Evolutionary conservation across 2,797 vertebrate genomes (phyloP).

Genomic region (Aulostomus chinensis): DNA sequence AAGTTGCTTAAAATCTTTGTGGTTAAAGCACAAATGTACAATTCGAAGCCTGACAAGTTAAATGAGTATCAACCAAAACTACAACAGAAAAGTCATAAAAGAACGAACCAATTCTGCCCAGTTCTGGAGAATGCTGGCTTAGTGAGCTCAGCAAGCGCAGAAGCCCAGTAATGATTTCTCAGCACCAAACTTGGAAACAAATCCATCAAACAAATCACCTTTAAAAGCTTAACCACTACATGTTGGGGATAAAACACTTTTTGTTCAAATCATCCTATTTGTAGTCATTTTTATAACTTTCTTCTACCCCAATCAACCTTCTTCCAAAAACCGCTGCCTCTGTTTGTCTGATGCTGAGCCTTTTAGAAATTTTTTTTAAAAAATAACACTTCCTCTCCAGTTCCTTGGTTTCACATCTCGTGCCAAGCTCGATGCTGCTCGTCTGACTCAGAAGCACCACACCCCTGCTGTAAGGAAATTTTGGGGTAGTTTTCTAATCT

Average conservation of each 20-base stretch:
- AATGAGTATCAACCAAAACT: too few relatives aligned
- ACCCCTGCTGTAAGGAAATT: slow-evolving; percentile 38
- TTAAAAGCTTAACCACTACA: slow-evolving; percentile 1
- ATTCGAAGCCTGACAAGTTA: too few relatives aligned
- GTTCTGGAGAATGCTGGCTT: too few relatives aligned
- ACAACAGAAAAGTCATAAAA: too few relatives aligned
- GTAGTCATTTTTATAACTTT: slow-evolving; percentile 37
- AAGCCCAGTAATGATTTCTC: not conserved
- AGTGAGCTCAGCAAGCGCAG: not conserved
- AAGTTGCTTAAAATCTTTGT: too few relatives aligned
- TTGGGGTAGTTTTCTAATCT: slow-evolving; percentile 56
- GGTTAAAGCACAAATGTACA: too few relatives aligned
- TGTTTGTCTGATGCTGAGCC: slow-evolving; percentile 58
- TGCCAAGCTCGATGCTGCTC: slow-evolving; percentile 62
- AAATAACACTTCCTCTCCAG: not conserved
- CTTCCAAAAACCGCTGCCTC: slow-evolving; percentile 35
- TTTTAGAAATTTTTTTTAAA: too few relatives aligned
- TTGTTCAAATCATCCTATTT: slow-evolving; percentile 12
- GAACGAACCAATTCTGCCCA: too few relatives aligned
- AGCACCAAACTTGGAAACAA: slow-evolving; percentile 5
- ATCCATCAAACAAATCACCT: slow-evolving; percentile 1
- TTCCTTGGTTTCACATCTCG: slow-evolving; percentile 60
- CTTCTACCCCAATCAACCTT: slow-evolving; percentile 22
- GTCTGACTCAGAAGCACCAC: slow-evolving; percentile 51
- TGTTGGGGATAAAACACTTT: slow-evolving; percentile 9